Conservation (phyloP, 2,888 invertebrate genomes). For the Pammene aurita region DNA sequence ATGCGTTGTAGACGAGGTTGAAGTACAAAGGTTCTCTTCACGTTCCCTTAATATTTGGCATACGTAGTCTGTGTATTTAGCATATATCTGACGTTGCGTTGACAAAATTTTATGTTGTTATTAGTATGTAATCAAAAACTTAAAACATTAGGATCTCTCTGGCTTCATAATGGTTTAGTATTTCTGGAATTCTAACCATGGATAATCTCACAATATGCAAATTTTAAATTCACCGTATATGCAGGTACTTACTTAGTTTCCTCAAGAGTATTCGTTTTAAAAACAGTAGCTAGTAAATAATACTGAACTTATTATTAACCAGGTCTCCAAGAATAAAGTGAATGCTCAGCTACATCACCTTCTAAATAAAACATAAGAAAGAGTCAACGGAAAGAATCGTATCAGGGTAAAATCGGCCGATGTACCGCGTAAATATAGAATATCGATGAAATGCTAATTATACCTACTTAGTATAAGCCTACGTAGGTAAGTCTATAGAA, state of each 20-base stretch:
- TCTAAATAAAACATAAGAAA: too few species aligned
- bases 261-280: not conserved
- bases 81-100: not conserved
- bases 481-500: too few species aligned
- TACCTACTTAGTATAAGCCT: not conserved
- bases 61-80: too few species aligned
- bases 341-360: too few species aligned
- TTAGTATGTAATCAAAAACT: not conserved
- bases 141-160: not conserved
- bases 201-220: not conserved
- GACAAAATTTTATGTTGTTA: not conserved
- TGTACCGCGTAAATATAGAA: slow-evolving; percentile 19
- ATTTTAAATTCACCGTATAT: not conserved
- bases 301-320: too few species aligned
- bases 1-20: not conserved
- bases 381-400: not conserved
- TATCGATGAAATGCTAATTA: slow-evolving; percentile 32
- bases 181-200: not conserved
- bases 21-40: not conserved
- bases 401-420: not conserved
- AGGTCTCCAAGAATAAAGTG: too few species aligned
- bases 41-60: not conserved
- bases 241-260: not conserved
- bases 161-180: not conserved
- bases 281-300: too few species aligned